These are phyloP conservation scores for Pseudorasbora parva DNA, from an alignment of 2,113 vertebrate genomes.

Conservation along the genomic window DNA sequence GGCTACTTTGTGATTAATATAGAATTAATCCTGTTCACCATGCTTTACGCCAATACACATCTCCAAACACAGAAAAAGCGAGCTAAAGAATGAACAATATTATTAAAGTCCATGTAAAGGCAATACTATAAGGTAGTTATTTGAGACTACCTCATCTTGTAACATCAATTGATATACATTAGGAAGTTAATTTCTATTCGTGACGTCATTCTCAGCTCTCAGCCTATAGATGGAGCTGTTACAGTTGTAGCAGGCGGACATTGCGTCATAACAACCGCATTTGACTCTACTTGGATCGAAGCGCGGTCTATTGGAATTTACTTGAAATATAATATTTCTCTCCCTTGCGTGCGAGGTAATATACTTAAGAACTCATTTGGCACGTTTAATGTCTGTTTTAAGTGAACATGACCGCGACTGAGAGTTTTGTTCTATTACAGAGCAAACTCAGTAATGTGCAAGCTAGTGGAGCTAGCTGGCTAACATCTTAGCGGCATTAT, in stretches of 20 bases:
- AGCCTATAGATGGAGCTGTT: conserved; percentile 16
- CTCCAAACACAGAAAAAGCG: no score
- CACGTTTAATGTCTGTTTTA: neutral
- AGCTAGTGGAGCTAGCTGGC: conserved; percentile 24
- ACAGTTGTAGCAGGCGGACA: neutral
- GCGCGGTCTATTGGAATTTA: conserved; percentile 54
- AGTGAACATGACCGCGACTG: neutral
- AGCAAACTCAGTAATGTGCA: neutral
- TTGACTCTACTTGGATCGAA: conserved; percentile 34
- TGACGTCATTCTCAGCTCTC: conserved; percentile 6
- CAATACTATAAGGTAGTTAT: no score
- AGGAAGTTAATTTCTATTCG: neutral
- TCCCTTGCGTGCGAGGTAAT: neutral
- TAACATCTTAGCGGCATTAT: neutral
- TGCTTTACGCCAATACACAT: no score
- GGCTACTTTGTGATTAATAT: no score
- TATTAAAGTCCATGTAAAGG: no score
- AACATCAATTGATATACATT: neutral
- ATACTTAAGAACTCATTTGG: neutral
- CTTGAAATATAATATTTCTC: neutral
- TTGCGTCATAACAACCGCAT: neutral
- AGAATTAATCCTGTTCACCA: no score
- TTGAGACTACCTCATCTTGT: no score
- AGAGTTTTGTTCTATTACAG: neutral
- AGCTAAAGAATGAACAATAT: no score